phyloP scores from a whole-genome alignment of 2,113 vertebrate species.

The Desmodus rotundus region DNA sequence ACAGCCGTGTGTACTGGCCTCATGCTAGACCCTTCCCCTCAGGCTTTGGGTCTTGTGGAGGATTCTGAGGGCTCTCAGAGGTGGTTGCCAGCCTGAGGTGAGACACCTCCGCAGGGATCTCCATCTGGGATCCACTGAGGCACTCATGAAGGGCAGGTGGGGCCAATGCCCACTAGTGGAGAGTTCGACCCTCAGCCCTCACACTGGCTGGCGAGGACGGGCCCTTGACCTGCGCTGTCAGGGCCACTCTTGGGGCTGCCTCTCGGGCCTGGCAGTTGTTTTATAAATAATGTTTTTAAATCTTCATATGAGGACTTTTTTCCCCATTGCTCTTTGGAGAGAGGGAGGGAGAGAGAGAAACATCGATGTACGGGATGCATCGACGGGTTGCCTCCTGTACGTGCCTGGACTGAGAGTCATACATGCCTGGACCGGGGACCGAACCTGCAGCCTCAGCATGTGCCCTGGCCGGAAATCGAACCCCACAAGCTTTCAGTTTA shows the following conservation, averaged over 20 bases:
- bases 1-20: neutral
- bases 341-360: too few species aligned
- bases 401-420: too few species aligned
- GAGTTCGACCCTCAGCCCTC: neutral
- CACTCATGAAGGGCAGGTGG: neutral
- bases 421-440: too few species aligned
- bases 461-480: too few species aligned
- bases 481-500: too few species aligned
- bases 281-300: too few species aligned
- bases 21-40: neutral
- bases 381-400: too few species aligned
- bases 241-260: neutral
- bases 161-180: neutral
- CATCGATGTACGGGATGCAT: too few species aligned
- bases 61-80: neutral
- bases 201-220: neutral
- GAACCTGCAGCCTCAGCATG: too few species aligned
- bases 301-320: too few species aligned
- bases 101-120: neutral
- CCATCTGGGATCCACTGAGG: neutral
- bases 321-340: too few species aligned
- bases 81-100: neutral
- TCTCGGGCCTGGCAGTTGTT: neutral
- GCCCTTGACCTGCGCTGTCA: neutral
- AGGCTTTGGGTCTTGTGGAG: neutral